Evolutionary conservation across 1,140 invertebrate species (phyloP).

Genomic region (Drosophila takahashii): DNA sequence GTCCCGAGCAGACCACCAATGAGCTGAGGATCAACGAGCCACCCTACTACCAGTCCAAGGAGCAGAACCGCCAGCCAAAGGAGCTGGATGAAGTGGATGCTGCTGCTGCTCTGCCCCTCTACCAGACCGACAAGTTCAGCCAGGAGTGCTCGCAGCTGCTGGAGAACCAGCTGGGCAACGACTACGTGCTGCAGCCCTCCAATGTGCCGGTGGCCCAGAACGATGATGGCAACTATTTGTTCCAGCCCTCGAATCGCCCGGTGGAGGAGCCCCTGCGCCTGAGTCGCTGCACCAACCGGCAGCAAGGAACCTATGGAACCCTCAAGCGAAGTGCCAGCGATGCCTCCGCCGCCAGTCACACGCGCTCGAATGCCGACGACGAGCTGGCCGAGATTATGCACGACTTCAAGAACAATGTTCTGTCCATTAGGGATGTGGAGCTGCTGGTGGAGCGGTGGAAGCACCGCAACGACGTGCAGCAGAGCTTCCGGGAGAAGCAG

Average conservation of each 20-base stretch:
- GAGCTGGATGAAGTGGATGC: conserved; percentile 72
- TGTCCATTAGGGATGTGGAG: conserved; percentile 93
- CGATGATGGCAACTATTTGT: conserved; percentile 86
- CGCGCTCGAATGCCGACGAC: conserved; percentile 87
- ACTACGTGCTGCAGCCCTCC: conserved; percentile 82
- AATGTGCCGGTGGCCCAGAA: conserved; percentile 64
- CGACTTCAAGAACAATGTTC: conserved; percentile 95
- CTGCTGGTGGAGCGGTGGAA: conserved; percentile 93
- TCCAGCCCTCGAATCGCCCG: conserved; percentile 87
- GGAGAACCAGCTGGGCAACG: conserved; percentile 78
- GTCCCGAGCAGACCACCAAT: conserved; percentile 74
- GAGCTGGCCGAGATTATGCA: conserved; percentile 94
- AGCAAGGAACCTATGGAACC: conserved; percentile 60
- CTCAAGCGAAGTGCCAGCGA: conserved; percentile 75
- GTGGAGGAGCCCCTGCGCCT: conserved; percentile 78
- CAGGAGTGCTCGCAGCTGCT: conserved; percentile 82
- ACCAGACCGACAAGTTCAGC: conserved; percentile 79
- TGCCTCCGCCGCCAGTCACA: conserved; percentile 55
- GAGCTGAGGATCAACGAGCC: conserved; percentile 81
- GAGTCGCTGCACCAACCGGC: conserved; percentile 32
- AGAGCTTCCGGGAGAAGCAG: conserved; percentile 93
- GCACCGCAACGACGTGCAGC: conserved; percentile 93
- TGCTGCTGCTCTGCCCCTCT: conserved; percentile 18
- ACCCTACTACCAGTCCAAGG: conserved; percentile 83
- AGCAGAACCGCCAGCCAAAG: conserved; percentile 55